Evolutionary conservation across 2,888 invertebrate genomes (phyloP).

Genomic region (Rhagophthalmus giganteus): DNA sequence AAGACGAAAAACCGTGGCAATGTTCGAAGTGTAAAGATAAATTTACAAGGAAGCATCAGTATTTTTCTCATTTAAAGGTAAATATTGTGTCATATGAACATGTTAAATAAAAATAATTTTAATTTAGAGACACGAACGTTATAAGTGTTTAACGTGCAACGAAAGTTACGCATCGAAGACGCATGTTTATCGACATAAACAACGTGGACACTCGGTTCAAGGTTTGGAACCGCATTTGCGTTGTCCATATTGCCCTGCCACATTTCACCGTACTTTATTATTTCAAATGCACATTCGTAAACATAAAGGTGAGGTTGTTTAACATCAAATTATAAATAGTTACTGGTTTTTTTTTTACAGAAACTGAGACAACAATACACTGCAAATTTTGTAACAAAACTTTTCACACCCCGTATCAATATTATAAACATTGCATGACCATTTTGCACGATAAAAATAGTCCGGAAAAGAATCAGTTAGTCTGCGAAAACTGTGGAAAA

Average conservation of each 20-base stretch:
- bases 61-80: constrained; percentile 45
- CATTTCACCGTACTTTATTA: constrained; percentile 33
- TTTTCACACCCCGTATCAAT: constrained; percentile 35
- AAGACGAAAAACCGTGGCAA: constrained; percentile 43
- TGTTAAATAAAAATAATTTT: not conserved
- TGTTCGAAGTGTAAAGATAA: constrained; percentile 46
- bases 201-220: constrained; percentile 36
- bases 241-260: constrained; percentile 37
- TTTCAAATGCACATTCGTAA: constrained; percentile 35
- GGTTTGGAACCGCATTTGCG: constrained; percentile 35
- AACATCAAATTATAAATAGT: too few relatives aligned
- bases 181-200: constrained; percentile 37
- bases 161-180: constrained; percentile 47
- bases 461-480: constrained; percentile 39
- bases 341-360: constrained; percentile 21
- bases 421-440: constrained; percentile 38
- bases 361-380: constrained; percentile 31
- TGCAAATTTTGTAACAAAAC: constrained; percentile 40
- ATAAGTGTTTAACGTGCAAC: constrained; percentile 49
- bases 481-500: constrained; percentile 47
- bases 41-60: constrained; percentile 48
- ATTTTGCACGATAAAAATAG: constrained; percentile 39
- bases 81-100: not conserved
- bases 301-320: constrained; percentile 36
- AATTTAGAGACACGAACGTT: constrained; percentile 46